Evolutionary conservation across 1,140 invertebrate species (phyloP), one percentile per base, ranked within the genome.

Genomic region (Copidosoma floridanum): DNA sequence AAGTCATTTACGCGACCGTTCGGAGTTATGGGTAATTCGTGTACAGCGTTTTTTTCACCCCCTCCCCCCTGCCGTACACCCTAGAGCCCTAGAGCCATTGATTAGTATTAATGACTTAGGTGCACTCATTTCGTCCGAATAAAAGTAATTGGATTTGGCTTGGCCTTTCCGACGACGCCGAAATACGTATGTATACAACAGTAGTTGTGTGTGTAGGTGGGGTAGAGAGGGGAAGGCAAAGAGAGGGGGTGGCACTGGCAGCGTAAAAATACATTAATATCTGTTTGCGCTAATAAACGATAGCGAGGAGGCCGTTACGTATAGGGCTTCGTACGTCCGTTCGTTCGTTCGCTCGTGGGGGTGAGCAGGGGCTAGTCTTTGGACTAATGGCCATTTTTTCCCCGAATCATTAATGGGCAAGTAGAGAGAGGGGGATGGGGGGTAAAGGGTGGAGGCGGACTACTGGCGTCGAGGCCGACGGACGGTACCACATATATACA

Each of bases 21-120:
- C 26, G 71, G 76, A 80, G 76, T 80, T 81, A 81, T 80, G 74
- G 74, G 69, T 80, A 79, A 81, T 78, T 79, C 76, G 69, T 72
- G 65, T 47, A 47, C 40, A 38, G 56, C 54, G 43, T 47, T 32
- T 35, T n/a, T 40, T 11, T 24, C 61, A 69, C 65, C 54, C 57
- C 52, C 63, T 66, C 62, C 55, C 66, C 52, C 64, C 64, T 61
- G 61, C 29, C n/a, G n/a, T n/a, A n/a, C n/a, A n/a, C 61, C 65
- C 63, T 58, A 51, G 61, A 62, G 44, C 56, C 64, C 66, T 67
- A 61, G 52, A 59, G 58, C 73, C 77, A 80, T 81, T 81, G 79
- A 80, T 81, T 80, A 81, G 79, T 80, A 80, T 81, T 81, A 81
- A 80, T 80, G 79, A 80, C 79, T 78, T 80, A 77, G 77, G 75